phyloP scores from a whole-genome alignment of 2,797 vertebrate species.

The Siniperca undulata region DNA sequence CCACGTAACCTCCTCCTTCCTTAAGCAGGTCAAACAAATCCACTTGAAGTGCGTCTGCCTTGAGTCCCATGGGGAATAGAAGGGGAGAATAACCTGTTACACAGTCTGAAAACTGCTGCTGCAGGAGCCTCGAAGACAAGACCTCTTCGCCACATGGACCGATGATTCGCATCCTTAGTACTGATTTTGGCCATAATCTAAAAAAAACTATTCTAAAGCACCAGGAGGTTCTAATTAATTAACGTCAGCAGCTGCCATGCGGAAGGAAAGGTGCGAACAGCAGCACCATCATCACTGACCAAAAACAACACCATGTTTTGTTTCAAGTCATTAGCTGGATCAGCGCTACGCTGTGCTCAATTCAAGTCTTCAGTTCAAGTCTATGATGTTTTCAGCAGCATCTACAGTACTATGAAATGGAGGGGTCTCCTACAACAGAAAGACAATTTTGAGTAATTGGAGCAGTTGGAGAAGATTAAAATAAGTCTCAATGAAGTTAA shows the following conservation, averaged over 20 bases:
- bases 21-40: conserved; percentile 63
- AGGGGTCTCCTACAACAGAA: not conserved
- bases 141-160: conserved; percentile 15
- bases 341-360: not conserved
- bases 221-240: not conserved
- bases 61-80: conserved; percentile 3
- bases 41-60: conserved; percentile 54
- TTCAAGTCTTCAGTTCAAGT: not conserved
- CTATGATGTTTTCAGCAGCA: not conserved
- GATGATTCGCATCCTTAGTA: conserved; percentile 15
- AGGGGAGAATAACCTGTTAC: conserved; percentile 37
- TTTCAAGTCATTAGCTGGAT: not conserved
- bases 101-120: conserved; percentile 41
- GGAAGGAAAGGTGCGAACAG: not conserved
- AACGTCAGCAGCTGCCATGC: not conserved
- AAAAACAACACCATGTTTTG: not conserved
- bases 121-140: conserved; percentile 7
- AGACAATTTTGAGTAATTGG: conserved; percentile 1
- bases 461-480: conserved; percentile 19
- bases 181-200: not conserved
- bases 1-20: conserved; percentile 53
- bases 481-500: conserved; percentile 3
- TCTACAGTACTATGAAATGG: not conserved
- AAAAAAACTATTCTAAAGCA: not conserved
- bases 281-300: not conserved